Percentiles rank a stretch among this genome's conserved stretches.
Evolutionary conservation across 2,113 vertebrate genomes (phyloP).

Genomic region (Eidolon helvum): DNA sequence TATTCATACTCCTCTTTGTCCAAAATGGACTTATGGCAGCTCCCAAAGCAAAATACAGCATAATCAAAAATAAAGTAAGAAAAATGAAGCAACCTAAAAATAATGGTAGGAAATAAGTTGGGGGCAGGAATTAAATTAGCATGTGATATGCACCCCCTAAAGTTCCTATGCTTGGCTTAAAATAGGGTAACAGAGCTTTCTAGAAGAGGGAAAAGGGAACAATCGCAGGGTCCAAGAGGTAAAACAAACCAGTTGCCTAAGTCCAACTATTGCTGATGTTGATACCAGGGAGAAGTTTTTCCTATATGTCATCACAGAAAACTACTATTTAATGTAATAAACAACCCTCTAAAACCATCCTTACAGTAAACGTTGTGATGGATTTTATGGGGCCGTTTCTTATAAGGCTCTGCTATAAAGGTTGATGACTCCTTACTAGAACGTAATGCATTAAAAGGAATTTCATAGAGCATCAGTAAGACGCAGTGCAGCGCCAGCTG

Average conservation of each 20-base stretch:
- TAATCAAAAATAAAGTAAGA: conserved; percentile 28
- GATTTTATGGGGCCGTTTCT: conserved; percentile 45
- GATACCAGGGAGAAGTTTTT: not conserved
- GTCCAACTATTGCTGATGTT: not conserved
- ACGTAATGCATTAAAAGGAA: not conserved
- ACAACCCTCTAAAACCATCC: not conserved
- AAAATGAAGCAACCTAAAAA: conserved; percentile 18
- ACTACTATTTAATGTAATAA: conserved; percentile 22
- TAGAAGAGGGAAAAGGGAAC: not conserved
- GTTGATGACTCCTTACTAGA: conserved; percentile 47
- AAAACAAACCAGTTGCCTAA: not conserved
- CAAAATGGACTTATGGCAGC: not conserved
- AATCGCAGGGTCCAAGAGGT: not conserved
- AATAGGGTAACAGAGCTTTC: not conserved
- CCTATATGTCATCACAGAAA: conserved; percentile 36
- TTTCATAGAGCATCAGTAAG: not conserved
- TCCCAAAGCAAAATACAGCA: conserved; percentile 12
- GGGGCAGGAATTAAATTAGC: not conserved
- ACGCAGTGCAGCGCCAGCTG: not conserved
- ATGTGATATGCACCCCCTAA: not conserved
- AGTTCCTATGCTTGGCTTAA: not conserved
- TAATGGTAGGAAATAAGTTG: conserved; percentile 12
- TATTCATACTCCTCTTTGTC: not conserved
- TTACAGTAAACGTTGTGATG: conserved; percentile 2
- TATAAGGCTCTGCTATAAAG: conserved; percentile 39